phyloP scores from a whole-genome alignment of 2,113 vertebrate species.

The Anthoscopus minutus region DNA sequence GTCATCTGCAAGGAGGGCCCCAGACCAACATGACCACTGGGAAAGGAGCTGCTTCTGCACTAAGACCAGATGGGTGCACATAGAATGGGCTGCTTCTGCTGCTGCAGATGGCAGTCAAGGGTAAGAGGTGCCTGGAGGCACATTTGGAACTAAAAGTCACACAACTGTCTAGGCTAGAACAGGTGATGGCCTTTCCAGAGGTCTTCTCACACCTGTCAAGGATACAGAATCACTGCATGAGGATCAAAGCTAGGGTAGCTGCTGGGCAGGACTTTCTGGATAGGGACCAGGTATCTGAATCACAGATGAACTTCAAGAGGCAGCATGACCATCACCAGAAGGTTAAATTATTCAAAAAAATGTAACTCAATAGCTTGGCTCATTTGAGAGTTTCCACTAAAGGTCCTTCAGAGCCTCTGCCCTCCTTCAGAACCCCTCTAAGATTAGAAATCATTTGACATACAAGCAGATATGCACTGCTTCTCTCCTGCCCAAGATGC shows the following conservation, averaged over 20 bases:
- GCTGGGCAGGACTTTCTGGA: neutral
- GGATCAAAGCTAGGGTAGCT: neutral
- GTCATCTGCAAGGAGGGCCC: neutral
- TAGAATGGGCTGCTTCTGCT: neutral
- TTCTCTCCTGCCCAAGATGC: neutral
- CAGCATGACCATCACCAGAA: neutral
- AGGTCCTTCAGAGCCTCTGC: neutral
- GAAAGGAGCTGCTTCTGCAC: neutral
- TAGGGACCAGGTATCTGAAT: neutral
- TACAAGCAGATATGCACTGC: neutral
- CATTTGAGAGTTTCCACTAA: neutral
- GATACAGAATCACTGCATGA: neutral
- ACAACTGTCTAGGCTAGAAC: neutral
- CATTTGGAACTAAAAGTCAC: neutral
- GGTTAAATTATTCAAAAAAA: neutral
- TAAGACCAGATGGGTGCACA: neutral
- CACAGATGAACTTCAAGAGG: neutral
- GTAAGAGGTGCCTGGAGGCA: neutral
- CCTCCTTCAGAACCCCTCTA: neutral
- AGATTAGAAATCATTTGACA: neutral
- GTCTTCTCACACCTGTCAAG: neutral
- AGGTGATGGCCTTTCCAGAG: neutral
- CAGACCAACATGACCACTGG: neutral
- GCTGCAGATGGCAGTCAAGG: neutral
- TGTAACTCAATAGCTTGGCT: neutral